These are phyloP conservation scores for Nymphalis urticae DNA, from an alignment of 2,888 invertebrate genomes.

Conservation along the genomic window DNA sequence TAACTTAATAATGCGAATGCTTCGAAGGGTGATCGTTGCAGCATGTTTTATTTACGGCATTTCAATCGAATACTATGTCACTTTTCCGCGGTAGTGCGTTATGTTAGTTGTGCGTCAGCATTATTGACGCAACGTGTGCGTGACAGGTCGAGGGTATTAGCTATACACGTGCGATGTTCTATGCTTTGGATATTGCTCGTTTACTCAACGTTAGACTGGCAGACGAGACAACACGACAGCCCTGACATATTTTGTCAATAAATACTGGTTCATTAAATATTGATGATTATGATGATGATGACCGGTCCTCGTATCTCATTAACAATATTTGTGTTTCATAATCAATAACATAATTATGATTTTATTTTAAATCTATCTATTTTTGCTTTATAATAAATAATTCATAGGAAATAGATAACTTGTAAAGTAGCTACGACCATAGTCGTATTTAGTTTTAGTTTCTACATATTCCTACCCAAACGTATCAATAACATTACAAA, in stretches of 20 bases:
- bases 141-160: constrained; percentile 57
- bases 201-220: constrained; percentile 30
- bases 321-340: neutral
- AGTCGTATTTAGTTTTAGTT: neutral
- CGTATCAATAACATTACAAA: constrained; percentile 8
- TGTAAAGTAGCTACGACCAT: neutral
- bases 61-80: constrained; percentile 73
- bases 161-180: constrained; percentile 41
- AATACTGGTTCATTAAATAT: constrained; percentile 3
- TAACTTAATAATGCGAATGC: constrained; percentile 79
- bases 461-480: neutral
- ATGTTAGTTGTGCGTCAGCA: constrained; percentile 55
- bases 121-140: constrained; percentile 56
- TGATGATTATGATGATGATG: neutral
- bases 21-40: constrained; percentile 69
- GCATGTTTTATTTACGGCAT: constrained; percentile 81
- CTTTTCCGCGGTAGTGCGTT: constrained; percentile 56
- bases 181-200: constrained; percentile 30
- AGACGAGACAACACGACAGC: neutral
- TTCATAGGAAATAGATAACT: neutral
- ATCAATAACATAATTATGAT: neutral
- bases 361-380: no score
- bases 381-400: no score
- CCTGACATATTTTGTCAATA: neutral
- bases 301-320: neutral